These are phyloP conservation scores for Amphiura filiformis DNA, from an alignment of 35 echinoderm and acorn worm species.

Conservation along the genomic window DNA sequence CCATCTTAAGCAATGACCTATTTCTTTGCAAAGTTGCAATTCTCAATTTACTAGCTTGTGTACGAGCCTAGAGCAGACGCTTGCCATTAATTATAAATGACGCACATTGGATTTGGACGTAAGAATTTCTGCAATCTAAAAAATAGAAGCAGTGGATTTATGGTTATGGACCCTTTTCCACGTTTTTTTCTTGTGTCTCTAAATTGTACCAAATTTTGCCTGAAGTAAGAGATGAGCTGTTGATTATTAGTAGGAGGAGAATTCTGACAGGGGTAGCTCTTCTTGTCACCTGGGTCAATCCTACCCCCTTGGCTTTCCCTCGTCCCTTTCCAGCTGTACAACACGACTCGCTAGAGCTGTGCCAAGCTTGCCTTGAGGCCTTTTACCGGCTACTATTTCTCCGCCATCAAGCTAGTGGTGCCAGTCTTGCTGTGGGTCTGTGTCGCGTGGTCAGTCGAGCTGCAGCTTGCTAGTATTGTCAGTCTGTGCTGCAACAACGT, in stretches of 20 bases:
- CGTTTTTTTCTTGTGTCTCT: not conserved
- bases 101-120: too few species aligned
- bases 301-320: not conserved
- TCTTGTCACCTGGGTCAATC: not conserved
- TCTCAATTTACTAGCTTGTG: too few species aligned
- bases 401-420: not conserved
- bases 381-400: not conserved
- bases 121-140: too few species aligned
- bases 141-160: too few species aligned
- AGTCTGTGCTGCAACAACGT: too few species aligned
- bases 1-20: too few species aligned
- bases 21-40: too few species aligned
- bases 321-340: not conserved
- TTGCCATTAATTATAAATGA: too few species aligned
- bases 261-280: not conserved
- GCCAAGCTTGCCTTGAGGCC: not conserved
- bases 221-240: not conserved
- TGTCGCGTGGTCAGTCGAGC: too few species aligned
- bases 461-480: too few species aligned
- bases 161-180: not conserved
- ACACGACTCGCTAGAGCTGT: not conserved
- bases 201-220: not conserved
- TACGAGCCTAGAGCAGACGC: too few species aligned
- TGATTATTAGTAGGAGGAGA: conserved; percentile 6
- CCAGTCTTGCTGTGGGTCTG: not conserved